Evolutionary conservation across 1,140 invertebrate species (phyloP).

Genomic region (Trissolcus basalis): DNA sequence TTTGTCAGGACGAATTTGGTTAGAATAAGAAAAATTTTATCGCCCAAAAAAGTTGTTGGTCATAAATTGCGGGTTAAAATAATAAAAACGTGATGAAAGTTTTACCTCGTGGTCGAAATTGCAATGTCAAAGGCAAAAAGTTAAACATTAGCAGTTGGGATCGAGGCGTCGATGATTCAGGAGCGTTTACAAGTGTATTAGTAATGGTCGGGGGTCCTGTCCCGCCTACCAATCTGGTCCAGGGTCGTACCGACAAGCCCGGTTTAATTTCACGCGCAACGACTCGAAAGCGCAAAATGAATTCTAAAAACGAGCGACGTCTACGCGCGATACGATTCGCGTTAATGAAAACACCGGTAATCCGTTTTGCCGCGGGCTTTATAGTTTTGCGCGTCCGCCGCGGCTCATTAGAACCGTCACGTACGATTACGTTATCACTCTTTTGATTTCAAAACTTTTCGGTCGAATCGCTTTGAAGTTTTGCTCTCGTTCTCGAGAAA

Average conservation of each 20-base stretch:
- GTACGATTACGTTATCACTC: slow-evolving; percentile 44
- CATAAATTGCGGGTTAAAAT: slow-evolving; percentile 31
- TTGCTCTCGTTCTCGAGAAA: no score
- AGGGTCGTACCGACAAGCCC: slow-evolving; percentile 54
- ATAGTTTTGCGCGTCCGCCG: slow-evolving; percentile 36
- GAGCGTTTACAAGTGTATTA: slow-evolving; percentile 45
- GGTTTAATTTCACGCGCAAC: slow-evolving; percentile 64
- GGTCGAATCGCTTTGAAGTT: background rate
- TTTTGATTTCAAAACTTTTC: background rate
- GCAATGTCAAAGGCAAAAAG: slow-evolving; percentile 63
- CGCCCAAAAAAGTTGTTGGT: background rate
- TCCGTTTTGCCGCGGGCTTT: slow-evolving; percentile 48
- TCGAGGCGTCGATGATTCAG: slow-evolving; percentile 42
- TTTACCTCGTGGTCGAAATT: slow-evolving; percentile 62
- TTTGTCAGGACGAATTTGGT: no score
- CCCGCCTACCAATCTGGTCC: slow-evolving; percentile 70
- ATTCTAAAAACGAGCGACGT: slow-evolving; percentile 68
- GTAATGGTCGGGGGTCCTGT: slow-evolving; percentile 41
- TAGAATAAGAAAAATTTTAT: no score
- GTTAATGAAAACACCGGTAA: slow-evolving; percentile 64
- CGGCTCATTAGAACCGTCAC: slow-evolving; percentile 58
- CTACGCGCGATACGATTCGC: slow-evolving; percentile 57
- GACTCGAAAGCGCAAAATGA: slow-evolving; percentile 72
- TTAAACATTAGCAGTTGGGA: slow-evolving; percentile 51
- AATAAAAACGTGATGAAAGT: slow-evolving; percentile 52